Base-by-base conservation (phyloP, 2,797 vertebrate genomes). In the Echiichthys vipera region DNA sequence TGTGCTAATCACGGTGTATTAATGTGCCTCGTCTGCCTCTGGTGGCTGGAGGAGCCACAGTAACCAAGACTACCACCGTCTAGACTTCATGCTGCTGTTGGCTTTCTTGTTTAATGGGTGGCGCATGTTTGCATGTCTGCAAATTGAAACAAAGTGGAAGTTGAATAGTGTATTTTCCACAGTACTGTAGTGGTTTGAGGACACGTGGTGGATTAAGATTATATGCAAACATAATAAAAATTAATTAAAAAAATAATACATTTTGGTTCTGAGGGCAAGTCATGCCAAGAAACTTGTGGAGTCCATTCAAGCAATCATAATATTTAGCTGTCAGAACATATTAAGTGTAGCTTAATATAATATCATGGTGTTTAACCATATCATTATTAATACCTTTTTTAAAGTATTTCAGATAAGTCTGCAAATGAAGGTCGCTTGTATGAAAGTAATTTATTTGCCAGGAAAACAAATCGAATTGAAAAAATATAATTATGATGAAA, bases 1-100 rank as follows among this genome's bases (percentile, higher is more conserved):
- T 12, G 6, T 45, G 4, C 5, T 2, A 13, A 7, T 29, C 1
- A 17, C 45, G 12, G 10, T 2, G 20, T 14, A 34, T 17, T 0
- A 7, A 0, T 2, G 43, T 17, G 5, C 6, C 36, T 49, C 15
- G 50, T 2, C 32, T 34, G 83, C 84, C 88, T 47, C 90, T 84
- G 18, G 51, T 77, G 88, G 82, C 4, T 10, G 86, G 84, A 85
- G 46, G 71, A 65, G 45, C 5, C 0, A n/a, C n/a, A 29, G 22
- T 6, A 0, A 4, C 18, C 7, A 14, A 49, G 3, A 13, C 18
- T 1, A 10, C 8, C 14, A 9, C n/a, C 12, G 10, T 7, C 13
- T 7, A 1, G 12, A 53, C 5, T 22, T 5, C 4, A 36, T 47
- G 24, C 13, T 53, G 50, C 36, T 45, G 36, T 55, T 46, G 3